These are phyloP conservation scores for Carterocephalus palaemon DNA, from an alignment of 2,888 invertebrate genomes.

Conservation along the genomic window DNA sequence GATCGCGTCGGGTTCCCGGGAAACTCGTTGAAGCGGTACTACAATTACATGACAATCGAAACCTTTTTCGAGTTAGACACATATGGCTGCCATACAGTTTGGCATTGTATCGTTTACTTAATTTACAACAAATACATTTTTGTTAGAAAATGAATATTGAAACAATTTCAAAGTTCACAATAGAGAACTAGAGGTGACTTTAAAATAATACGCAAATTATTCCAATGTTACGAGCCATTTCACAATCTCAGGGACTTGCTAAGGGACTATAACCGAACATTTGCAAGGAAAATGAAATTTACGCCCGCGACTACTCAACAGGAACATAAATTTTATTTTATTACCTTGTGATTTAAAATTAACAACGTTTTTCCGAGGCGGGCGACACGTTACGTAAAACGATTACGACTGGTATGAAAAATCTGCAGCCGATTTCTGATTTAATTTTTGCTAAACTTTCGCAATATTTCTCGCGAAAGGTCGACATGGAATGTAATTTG, in stretches of 20 bases:
- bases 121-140: too few species aligned
- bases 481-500: slow-evolving; percentile 67
- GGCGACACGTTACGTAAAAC: slow-evolving; percentile 36
- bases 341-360: background rate
- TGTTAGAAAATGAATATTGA: too few species aligned
- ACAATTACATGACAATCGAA: too few species aligned
- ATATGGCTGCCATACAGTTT: too few species aligned
- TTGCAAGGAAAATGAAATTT: slow-evolving; percentile 9
- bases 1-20: too few species aligned
- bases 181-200: background rate
- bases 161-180: too few species aligned
- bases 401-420: slow-evolving; percentile 51
- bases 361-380: slow-evolving; percentile 2
- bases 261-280: background rate
- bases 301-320: background rate
- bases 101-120: too few species aligned
- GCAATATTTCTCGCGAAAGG: slow-evolving; percentile 69
- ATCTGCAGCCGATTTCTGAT: slow-evolving; percentile 63
- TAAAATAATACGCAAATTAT: background rate
- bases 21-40: too few species aligned
- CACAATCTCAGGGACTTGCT: background rate
- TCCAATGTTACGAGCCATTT: background rate
- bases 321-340: background rate
- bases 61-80: too few species aligned
- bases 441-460: slow-evolving; percentile 71